A percentile compares a stretch with the other conserved stretches of the same genome.
Conservation (phyloP, 2,113 vertebrate genomes). For the Formicarius rufipectus region DNA sequence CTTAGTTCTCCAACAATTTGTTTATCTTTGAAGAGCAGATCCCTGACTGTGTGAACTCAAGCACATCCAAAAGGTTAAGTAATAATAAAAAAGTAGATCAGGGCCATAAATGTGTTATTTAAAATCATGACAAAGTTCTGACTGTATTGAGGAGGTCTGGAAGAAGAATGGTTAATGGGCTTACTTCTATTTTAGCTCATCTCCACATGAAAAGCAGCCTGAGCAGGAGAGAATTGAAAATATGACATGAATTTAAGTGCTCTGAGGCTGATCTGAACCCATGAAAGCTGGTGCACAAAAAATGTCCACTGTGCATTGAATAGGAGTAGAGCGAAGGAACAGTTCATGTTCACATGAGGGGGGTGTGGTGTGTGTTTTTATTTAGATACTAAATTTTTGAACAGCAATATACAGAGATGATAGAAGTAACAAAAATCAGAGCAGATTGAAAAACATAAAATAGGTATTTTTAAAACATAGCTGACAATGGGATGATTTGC, state of each 20-base stretch:
- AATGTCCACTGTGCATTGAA: background rate
- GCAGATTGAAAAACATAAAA: background rate
- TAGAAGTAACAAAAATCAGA: background rate
- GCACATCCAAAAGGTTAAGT: slow-evolving; percentile 55
- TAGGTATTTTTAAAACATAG: background rate
- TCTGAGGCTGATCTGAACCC: background rate
- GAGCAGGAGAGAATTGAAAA: slow-evolving; percentile 25
- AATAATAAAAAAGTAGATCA: slow-evolving; percentile 51
- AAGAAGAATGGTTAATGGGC: slow-evolving; percentile 47
- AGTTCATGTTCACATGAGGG: background rate
- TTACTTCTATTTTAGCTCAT: slow-evolving; percentile 32
- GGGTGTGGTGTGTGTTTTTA: background rate
- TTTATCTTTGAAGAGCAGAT: slow-evolving; percentile 63
- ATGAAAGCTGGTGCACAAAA: background rate
- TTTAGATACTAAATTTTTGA: background rate
- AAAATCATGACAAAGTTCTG: slow-evolving; percentile 46
- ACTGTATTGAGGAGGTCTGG: slow-evolving; percentile 25
- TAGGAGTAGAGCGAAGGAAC: background rate
- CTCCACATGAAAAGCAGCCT: slow-evolving; percentile 18
- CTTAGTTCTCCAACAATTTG: slow-evolving; percentile 62
- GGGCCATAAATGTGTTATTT: slow-evolving; percentile 42
- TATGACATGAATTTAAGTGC: slow-evolving; percentile 12
- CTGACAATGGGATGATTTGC: background rate
- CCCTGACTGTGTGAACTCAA: slow-evolving; percentile 51
- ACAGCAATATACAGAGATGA: background rate